phyloP scores from a whole-genome alignment of 2,113 vertebrate genomes.

The Procavia capensis region DNA sequence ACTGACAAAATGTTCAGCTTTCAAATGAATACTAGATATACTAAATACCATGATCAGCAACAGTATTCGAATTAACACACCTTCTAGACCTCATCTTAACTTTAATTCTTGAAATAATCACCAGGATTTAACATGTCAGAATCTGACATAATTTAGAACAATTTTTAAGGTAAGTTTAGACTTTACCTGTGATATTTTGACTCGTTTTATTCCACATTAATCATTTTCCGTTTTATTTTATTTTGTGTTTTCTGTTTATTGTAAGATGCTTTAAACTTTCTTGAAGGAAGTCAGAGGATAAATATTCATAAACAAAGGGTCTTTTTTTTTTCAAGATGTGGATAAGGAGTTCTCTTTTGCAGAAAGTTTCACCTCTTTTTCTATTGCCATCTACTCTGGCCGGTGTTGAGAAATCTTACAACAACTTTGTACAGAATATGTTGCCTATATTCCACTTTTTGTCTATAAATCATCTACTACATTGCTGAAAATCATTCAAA shows the following conservation, averaged over 20 bases:
- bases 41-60: not conserved
- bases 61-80: not conserved
- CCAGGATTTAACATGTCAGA: not conserved
- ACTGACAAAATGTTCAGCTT: conserved; percentile 25
- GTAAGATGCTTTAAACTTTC: not conserved
- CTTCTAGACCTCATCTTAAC: not conserved
- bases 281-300: not conserved
- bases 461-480: not conserved
- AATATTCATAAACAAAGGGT: not conserved
- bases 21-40: conserved; percentile 20
- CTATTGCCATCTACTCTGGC: not conserved
- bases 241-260: conserved; percentile 29
- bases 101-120: not conserved
- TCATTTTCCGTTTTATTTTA: conserved; percentile 2
- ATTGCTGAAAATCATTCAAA: not conserved
- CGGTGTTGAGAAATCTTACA: not conserved
- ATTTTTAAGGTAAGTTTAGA: not conserved
- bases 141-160: conserved; percentile 24
- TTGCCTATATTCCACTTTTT: not conserved
- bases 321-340: not conserved
- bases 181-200: not conserved
- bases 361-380: not conserved
- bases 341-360: conserved; percentile 17
- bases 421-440: not conserved
- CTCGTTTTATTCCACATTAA: not conserved